phyloP scores from a whole-genome alignment of 2,888 invertebrate species.

The Drosophila melanosoma region DNA sequence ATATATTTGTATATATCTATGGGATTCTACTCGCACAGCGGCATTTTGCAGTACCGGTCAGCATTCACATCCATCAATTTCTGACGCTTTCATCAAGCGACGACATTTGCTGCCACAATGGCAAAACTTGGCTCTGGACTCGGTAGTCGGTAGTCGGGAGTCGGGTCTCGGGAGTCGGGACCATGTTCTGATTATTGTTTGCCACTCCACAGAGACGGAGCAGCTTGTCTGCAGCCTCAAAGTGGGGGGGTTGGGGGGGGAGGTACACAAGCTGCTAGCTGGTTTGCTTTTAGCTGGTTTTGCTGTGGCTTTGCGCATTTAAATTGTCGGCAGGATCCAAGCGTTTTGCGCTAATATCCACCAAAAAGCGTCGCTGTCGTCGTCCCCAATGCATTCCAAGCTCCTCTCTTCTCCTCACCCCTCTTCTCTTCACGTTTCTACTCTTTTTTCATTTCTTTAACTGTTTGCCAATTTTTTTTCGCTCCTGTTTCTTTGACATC shows the following conservation, averaged over 20 bases:
- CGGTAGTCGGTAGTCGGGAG: not conserved
- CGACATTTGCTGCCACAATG: conserved; percentile 69
- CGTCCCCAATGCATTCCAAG: conserved; percentile 71
- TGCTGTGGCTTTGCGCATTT: conserved; percentile 59
- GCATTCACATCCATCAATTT: conserved; percentile 83
- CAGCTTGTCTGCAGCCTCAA: conserved; percentile 6
- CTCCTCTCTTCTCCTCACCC: conserved; percentile 6
- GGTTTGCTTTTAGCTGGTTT: not conserved
- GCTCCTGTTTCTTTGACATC: conserved; percentile 73
- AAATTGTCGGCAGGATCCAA: conserved; percentile 82
- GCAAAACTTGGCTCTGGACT: conserved; percentile 28
- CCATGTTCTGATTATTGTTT: conserved; percentile 76
- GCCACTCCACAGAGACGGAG: conserved; percentile 62
- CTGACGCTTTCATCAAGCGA: conserved; percentile 83
- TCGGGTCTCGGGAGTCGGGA: not conserved
- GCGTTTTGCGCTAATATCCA: conserved; percentile 80
- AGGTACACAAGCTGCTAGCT: conserved; percentile 27
- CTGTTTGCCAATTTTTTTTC: not conserved
- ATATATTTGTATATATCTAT: conserved; percentile 15
- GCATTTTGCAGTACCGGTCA: conserved; percentile 47
- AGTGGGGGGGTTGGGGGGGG: not conserved
- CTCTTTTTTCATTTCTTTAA: conserved; percentile 4
- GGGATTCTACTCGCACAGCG: conserved; percentile 29
- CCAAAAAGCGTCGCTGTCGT: conserved; percentile 58
- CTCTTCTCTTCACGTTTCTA: conserved; percentile 22